These are phyloP conservation scores for Cinara cedri DNA, from an alignment of 2,888 invertebrate species.

Conservation along the genomic window DNA sequence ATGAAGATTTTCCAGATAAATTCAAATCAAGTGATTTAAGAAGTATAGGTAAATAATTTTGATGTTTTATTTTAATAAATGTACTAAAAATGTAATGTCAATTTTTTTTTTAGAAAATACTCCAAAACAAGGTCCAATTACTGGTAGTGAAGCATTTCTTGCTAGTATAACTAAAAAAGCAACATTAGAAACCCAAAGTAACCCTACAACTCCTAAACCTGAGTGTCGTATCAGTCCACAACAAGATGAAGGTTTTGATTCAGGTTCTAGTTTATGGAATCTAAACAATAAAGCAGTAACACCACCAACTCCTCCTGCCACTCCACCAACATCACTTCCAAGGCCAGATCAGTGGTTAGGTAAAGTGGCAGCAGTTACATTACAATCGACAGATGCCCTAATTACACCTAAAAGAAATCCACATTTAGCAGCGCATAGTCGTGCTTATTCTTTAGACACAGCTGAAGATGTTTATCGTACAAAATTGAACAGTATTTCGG, in stretches of 20 bases:
- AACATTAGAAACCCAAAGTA: slow-evolving; percentile 23
- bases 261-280: slow-evolving; percentile 62
- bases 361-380: slow-evolving; percentile 71
- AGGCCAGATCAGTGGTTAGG: slow-evolving; percentile 86
- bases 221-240: slow-evolving; percentile 39
- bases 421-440: slow-evolving; percentile 65
- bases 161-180: slow-evolving; percentile 55
- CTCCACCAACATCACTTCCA: slow-evolving; percentile 65
- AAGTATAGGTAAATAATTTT: slow-evolving; percentile 27
- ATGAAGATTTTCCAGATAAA: slow-evolving; percentile 48
- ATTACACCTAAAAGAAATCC: slow-evolving; percentile 64
- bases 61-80: background rate
- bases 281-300: slow-evolving; percentile 58
- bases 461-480: slow-evolving; percentile 62
- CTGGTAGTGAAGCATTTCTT: slow-evolving; percentile 58
- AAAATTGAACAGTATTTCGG: slow-evolving; percentile 35
- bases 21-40: slow-evolving; percentile 22
- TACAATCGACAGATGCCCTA: slow-evolving; percentile 63
- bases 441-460: slow-evolving; percentile 67
- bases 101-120: slow-evolving; percentile 21
- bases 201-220: slow-evolving; percentile 47
- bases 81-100: background rate
- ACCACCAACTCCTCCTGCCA: slow-evolving; percentile 61
- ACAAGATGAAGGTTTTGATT: slow-evolving; percentile 60
- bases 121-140: slow-evolving; percentile 47